Evolutionary conservation across 2,888 invertebrate species (phyloP), one percentile per base, ranked within the genome.

Genomic region (Lochmaea crataegi): DNA sequence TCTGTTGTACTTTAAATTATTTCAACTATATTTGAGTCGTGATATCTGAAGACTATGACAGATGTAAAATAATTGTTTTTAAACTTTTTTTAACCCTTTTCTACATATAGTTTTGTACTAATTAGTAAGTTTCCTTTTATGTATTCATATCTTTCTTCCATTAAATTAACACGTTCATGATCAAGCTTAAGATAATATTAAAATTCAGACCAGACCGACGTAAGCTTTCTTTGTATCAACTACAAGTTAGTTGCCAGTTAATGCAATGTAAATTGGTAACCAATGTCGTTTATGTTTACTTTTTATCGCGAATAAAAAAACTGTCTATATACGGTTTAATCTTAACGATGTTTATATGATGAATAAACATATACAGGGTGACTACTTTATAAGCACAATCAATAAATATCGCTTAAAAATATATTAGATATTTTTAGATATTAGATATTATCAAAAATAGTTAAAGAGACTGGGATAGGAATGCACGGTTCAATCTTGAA

Each of bases 91-190:
- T 10, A 18, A n/a, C 53, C 18, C 9, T 53, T 18, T 16, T 53
- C 16, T 4, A 51, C 51, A n/a, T n/a, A 51, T 51, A 51, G 51
- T 51, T 51, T 51, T n/a, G 51, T n/a, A 14, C 7, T 51, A 51
- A 51, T 51, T n/a, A 51, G 51, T 51, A 16, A 18, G 16, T 53
- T 53, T 53, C 16, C 53, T 18, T 53, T 53, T 53, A 45, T 45
- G 45, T 45, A 14, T 45, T 11, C 14, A 45, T 45, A 45, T 12
- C 4, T 45, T 45, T 5, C 5, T 45, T 10, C 53, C 18, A 18
- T 53, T 53, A 18, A 53, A 53, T 53, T 53, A 53, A 53, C 53
- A 53, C 18, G 16, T 53, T 18, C 18, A 48, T 11, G 53, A 18
- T 53, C 18, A 10, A 53, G 53, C 53, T 10, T 16, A n/a, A 9